A percentile compares a stretch with the other conserved stretches of the same genome.
Evolutionary conservation across 2,797 vertebrate species (phyloP).

Genomic region (Microctenopoma stevenorrisi): DNA sequence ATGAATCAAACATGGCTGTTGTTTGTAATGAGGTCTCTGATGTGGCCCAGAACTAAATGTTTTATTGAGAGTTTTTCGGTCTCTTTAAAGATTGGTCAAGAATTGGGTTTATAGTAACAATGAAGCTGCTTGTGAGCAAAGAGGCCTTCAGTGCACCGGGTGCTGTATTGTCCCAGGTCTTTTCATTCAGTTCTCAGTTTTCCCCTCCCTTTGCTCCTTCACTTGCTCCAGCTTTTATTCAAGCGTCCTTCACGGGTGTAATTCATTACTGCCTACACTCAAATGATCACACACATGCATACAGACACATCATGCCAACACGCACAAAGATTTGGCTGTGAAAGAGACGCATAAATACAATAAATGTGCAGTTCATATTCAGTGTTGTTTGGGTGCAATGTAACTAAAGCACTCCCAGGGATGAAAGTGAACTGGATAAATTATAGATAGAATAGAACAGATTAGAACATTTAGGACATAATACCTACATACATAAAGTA

Average conservation of each 20-base stretch:
- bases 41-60: slow-evolving; percentile 49
- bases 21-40: slow-evolving; percentile 32
- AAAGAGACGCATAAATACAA: neutral
- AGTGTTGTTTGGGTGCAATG: neutral
- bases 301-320: slow-evolving; percentile 11
- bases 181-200: slow-evolving; percentile 32
- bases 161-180: slow-evolving; percentile 33
- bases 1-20: slow-evolving; percentile 43
- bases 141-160: slow-evolving; percentile 33
- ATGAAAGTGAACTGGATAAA: slow-evolving; percentile 8
- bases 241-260: slow-evolving; percentile 29
- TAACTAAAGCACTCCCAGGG: neutral
- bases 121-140: slow-evolving; percentile 28
- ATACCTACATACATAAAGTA: no score
- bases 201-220: slow-evolving; percentile 6
- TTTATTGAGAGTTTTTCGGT: slow-evolving; percentile 20
- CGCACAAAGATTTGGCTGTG: neutral
- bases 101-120: slow-evolving; percentile 37
- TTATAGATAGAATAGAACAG: neutral
- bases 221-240: slow-evolving; percentile 23
- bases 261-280: slow-evolving; percentile 37
- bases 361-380: neutral
- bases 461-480: no score
- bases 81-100: slow-evolving; percentile 46
- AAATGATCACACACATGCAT: slow-evolving; percentile 14